Evolutionary conservation across 2,888 invertebrate genomes (phyloP).

Genomic region (Dicyrtomina minuta): DNA sequence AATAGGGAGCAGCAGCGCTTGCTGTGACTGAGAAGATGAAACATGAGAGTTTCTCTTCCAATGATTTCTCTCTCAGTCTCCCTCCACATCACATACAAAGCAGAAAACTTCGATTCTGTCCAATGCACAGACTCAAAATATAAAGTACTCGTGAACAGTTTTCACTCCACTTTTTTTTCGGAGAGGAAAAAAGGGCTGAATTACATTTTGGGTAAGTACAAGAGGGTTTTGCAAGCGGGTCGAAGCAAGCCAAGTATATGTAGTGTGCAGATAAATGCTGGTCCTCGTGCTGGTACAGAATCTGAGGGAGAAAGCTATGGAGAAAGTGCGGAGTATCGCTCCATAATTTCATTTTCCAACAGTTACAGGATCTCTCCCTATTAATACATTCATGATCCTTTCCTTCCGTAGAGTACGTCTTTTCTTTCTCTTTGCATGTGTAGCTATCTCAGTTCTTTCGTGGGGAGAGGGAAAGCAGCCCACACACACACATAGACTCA

Average conservation of each 20-base stretch:
- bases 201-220: conserved; percentile 16
- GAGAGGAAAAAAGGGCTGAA: neutral
- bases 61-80: conserved; percentile 22
- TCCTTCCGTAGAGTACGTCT: too few species aligned
- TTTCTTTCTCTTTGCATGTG: too few species aligned
- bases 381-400: too few species aligned
- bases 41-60: conserved; percentile 13
- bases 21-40: too few species aligned
- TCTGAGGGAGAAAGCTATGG: conserved; percentile 3
- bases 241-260: neutral
- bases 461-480: too few species aligned
- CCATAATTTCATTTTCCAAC: too few species aligned
- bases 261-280: neutral
- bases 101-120: conserved; percentile 23
- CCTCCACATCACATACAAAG: too few species aligned
- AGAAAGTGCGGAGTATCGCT: conserved; percentile 1
- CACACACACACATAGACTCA: conserved; percentile 1
- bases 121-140: conserved; percentile 27
- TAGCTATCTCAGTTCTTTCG: too few species aligned
- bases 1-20: too few species aligned
- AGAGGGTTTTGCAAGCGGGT: conserved; percentile 15
- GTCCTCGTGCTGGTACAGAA: neutral
- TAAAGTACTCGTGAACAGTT: neutral
- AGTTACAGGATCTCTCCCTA: too few species aligned
- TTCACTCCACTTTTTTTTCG: conserved; percentile 1